A percentile compares a stretch with the other conserved stretches of the same genome.
Evolutionary conservation across 1,140 invertebrate genomes (phyloP).

Genomic region (Lucilia sericata): DNA sequence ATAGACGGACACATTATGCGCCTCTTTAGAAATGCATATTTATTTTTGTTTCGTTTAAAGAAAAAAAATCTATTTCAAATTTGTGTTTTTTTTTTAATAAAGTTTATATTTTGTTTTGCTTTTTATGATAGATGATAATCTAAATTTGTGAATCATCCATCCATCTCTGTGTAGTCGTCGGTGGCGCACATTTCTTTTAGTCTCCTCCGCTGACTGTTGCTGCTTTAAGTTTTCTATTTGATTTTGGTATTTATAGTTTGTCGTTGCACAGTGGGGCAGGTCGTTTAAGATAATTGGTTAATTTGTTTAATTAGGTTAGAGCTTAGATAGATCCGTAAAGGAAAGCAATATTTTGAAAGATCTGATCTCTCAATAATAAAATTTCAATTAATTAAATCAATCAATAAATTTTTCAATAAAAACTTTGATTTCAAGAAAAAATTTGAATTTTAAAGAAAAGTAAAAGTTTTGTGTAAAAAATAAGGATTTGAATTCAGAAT

Average conservation of each 20-base stretch:
- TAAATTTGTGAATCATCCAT: constrained; percentile 11
- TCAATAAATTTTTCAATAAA: too few relatives aligned
- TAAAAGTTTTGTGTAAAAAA: too few relatives aligned
- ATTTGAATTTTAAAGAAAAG: too few relatives aligned
- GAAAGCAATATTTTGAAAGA: too few relatives aligned
- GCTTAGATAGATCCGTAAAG: too few relatives aligned
- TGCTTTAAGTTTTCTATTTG: neutral
- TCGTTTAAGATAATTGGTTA: too few relatives aligned
- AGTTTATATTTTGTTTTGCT: neutral
- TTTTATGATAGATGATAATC: constrained; percentile 4
- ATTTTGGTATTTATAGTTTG: constrained; percentile 13
- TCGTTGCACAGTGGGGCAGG: neutral
- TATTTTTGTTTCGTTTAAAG: neutral
- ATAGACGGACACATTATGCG: neutral
- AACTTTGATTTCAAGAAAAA: too few relatives aligned
- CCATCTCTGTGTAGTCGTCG: constrained; percentile 10
- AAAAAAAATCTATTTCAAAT: neutral
- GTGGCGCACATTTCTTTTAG: constrained; percentile 10
- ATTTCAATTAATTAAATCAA: too few relatives aligned
- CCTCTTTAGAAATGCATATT: neutral
- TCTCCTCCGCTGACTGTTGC: neutral
- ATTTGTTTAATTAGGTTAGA: too few relatives aligned
- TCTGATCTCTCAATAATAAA: too few relatives aligned
- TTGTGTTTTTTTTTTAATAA: neutral
- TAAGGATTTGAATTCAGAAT: too few relatives aligned